Base-by-base conservation (phyloP, 2,113 vertebrate genomes). In the Tricholaema leucomelas region DNA sequence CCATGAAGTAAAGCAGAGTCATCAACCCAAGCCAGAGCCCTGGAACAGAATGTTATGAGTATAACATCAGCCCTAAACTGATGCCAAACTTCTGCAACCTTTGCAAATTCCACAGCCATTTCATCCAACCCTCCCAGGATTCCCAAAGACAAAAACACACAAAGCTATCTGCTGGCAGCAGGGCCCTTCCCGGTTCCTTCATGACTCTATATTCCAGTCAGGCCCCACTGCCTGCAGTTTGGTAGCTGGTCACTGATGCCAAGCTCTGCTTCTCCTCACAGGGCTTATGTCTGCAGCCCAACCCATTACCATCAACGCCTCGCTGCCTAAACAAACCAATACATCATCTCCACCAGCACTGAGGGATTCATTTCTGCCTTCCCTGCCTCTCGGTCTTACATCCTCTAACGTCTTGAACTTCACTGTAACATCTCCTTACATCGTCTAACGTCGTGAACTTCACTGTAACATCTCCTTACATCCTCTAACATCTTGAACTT, bases 1-100 rank as follows among this genome's bases (percentile, higher is more conserved):
- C 95, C 90, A 74, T 87, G 25, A 86, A 82, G 88, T 93, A 94
- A 95, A 0, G 4, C 46, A 35, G 70, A 95, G 61, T 94, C 93
- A 92, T 73, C 88, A 80, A 75, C 65, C 83, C 75, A 61, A 85
- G 82, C 44, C 52, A 17, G 74, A 75, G 64, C 63, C 24, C 35
- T 96, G 96, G 94, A 96, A 95, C 94, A 94, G 84, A 78, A 79
- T 42, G 76, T 95, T 88, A 95, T 40, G 72, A 56, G 36, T 85
- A 66, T 75, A 94, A 94, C 92, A 88, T 88, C 91, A 82, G 4
- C 33, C 63, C 5, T 31, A 54, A 70, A 92, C 70, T 1, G 7
- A 27, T 93, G 93, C 96, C 96, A 96, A 87, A 36, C 83, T 79
- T 42, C 81, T 85, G 74, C 91, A 95, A 86, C 56, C 81, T 77